Evolutionary conservation across 2,113 vertebrate genomes (phyloP), one percentile per base, ranked within the genome.

Genomic region (Elgaria multicarinata): DNA sequence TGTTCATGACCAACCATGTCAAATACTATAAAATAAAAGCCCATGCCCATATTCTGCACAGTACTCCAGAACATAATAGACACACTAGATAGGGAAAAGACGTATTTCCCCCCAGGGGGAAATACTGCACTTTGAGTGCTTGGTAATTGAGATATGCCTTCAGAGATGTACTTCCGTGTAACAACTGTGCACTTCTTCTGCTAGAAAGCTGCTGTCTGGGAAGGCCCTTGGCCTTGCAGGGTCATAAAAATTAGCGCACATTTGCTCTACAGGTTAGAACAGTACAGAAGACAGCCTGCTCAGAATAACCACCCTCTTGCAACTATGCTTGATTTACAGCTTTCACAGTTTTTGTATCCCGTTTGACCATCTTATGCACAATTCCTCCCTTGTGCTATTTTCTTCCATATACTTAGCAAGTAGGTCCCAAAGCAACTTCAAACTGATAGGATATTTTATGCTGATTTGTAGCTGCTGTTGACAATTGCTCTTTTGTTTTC

Each of bases 401-500:
- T 86, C n/a, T 12, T 83, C 42, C 12, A 62, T 46, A 89, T 92
- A 91, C 88, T 36, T 1, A 71, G 69, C 42, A 3, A 55, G 58
- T 3, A 42, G 36, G 36, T 64, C 85, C 91, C 46, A 94, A 87
- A 87, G 88, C 72, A n/a, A 1, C 44, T 16, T 88, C 77, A 14
- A 69, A 62, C 85, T 62, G 36, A 1, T 6, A 6, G 20, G 80
- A 80, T 72, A 77, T 74, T 2, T 12, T 87, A 50, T 80, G 36
- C 13, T 87, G 53, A 69, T 36, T 90, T 90, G 85, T 75, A 85
- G 33, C 78, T 79, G 50, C 1, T 46, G 64, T 46, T 93, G 28
- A 92, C 92, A 77, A 12, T 78, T 88, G 86, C 90, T 91, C 77
- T 95, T 92, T 94, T 94, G 66, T 96, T 96, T 36, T 87, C 13